Conservation (phyloP, 2,888 invertebrate species). For the Drosophila ezoana region DNA sequence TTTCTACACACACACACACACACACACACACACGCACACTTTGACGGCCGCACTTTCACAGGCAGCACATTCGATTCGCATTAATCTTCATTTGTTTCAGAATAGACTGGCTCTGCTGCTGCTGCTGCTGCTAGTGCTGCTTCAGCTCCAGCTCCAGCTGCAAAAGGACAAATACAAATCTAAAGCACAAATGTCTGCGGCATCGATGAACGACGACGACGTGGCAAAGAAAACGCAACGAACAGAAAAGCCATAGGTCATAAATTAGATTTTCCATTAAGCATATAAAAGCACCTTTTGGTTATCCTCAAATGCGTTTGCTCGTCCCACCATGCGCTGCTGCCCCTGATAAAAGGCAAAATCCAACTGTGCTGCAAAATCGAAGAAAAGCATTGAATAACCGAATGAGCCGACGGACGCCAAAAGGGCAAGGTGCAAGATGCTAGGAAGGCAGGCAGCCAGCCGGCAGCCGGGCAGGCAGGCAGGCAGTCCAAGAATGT, state of each 20-base stretch:
- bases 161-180: constrained; percentile 80
- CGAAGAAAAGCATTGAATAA: constrained; percentile 81
- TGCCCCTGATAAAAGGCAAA: constrained; percentile 69
- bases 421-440: constrained; percentile 33
- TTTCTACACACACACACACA: constrained; percentile 14
- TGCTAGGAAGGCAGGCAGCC: constrained; percentile 7
- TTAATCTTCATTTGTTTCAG: constrained; percentile 80
- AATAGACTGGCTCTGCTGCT: constrained; percentile 72
- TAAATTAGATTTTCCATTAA: constrained; percentile 80
- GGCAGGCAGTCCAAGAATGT: constrained; percentile 55
- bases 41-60: constrained; percentile 67
- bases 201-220: constrained; percentile 68
- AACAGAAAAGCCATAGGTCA: constrained; percentile 81
- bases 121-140: constrained; percentile 10
- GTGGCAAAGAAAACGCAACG: constrained; percentile 74
- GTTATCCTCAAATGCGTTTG: constrained; percentile 80
- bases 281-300: constrained; percentile 81
- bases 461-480: constrained; percentile 31
- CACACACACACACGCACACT: constrained; percentile 11
- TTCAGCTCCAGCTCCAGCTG: constrained; percentile 26
- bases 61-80: constrained; percentile 81
- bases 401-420: constrained; percentile 63
- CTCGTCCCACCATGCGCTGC: constrained; percentile 5
- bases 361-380: constrained; percentile 79
- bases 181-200: constrained; percentile 79